Base-by-base conservation (phyloP, 2,888 invertebrate species). In the Leptopterna dolabrata region DNA sequence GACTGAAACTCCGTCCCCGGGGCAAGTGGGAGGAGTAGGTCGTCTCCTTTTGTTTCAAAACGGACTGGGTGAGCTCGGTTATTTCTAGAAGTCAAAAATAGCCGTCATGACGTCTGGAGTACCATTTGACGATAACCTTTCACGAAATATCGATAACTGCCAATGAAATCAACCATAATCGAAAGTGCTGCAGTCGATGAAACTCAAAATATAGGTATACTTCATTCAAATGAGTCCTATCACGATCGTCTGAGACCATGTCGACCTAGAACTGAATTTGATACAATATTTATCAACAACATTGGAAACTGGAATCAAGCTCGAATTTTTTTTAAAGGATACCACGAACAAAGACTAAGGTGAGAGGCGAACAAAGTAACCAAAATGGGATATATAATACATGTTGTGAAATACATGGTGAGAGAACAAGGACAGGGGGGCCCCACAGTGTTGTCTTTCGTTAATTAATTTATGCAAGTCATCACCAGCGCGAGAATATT, bases 381-480 rank as follows among this genome's bases (percentile, higher is more conserved):
- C 24, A 7, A 24, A 24, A 11, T 11, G 24, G 63, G 27, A 19
- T 24, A 24, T 7, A 0, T 24, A 63, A 27, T 63, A 24, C 63
- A 13, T 63, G 7, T 27, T 27, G 19, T 24, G 63, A 63, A 63
- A 63, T 24, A 63, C 24, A 47, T 47, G 16, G 47, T 24, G 19
- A 24, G 63, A 24, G 11, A 24, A 11, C 4, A 2, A 24, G 24
- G 63, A 24, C 19, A n/a, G 14, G n/a, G n/a, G 45, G 45, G 14
- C 11, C 24, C 24, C 24, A n/a, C 55, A n/a, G 63, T 63, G 63
- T 63, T 63, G 36, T 16, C 73, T 41, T 76, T 76, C 73, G 30
- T 76, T 76, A 76, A 76, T 76, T 76, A 76, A 76, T 76, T 76
- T 76, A 76, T 76, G 73, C 73, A 30, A 76, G 73, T 76, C 73